Evolutionary conservation across 1,140 invertebrate genomes (phyloP).

Genomic region (Hesperophylax magnus): DNA sequence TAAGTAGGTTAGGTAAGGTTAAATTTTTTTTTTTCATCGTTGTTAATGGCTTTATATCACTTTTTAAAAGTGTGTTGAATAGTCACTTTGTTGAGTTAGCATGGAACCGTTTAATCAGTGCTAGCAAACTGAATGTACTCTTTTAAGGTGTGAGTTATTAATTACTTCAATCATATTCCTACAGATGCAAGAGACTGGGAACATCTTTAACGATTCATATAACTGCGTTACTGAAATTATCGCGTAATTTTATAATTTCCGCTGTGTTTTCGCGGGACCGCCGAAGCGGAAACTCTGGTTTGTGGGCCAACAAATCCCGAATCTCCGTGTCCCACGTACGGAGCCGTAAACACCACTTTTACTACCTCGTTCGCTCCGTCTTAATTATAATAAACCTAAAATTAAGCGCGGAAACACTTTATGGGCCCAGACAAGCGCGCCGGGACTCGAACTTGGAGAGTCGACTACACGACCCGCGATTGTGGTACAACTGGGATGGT

Average conservation of each 20-base stretch:
- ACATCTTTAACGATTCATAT: too few species aligned
- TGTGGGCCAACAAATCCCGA: slow-evolving; percentile 15
- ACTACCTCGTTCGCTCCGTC: slow-evolving; percentile 12
- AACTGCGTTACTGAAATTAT: too few species aligned
- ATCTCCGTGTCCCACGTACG: slow-evolving; percentile 16
- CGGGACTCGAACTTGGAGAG: not conserved
- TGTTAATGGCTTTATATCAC: too few species aligned
- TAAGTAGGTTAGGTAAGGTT: too few species aligned
- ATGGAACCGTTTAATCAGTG: too few species aligned
- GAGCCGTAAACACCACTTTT: slow-evolving; percentile 26
- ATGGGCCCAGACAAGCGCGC: not conserved
- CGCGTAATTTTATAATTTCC: not conserved
- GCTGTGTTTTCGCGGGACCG: not conserved
- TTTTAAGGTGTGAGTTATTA: too few species aligned
- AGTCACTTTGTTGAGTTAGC: too few species aligned
- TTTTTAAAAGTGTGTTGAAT: too few species aligned
- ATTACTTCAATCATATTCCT: too few species aligned
- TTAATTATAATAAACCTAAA: slow-evolving; percentile 38
- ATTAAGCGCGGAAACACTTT: slow-evolving; percentile 27
- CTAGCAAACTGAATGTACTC: too few species aligned
- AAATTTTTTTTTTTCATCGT: too few species aligned
- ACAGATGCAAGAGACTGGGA: too few species aligned
- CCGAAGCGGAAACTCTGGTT: not conserved
- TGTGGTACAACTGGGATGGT: slow-evolving; percentile 6
- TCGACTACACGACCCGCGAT: not conserved